Evolutionary conservation across 2,113 vertebrate genomes (phyloP).

Genomic region (Thamnophis sirtalis): DNA sequence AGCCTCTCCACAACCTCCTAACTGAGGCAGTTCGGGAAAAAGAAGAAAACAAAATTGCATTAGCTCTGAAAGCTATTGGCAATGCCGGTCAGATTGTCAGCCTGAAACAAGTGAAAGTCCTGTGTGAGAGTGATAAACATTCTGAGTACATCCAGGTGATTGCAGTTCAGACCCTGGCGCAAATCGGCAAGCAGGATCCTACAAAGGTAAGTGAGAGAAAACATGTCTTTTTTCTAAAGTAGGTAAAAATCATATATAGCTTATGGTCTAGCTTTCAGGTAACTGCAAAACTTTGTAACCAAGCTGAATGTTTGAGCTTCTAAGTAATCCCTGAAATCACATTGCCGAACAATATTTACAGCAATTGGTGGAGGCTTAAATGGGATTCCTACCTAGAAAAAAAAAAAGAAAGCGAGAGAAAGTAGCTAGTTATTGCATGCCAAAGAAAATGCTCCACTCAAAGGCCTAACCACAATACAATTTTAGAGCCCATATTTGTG

Average conservation of each 20-base stretch:
- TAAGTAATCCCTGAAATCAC: neutral
- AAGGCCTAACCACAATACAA: neutral
- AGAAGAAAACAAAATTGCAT: constrained; percentile 69
- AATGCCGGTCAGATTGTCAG: constrained; percentile 80
- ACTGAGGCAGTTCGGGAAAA: constrained; percentile 62
- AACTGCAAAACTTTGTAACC: neutral
- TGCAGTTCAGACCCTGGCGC: constrained; percentile 78
- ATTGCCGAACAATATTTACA: neutral
- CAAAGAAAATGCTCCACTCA: neutral
- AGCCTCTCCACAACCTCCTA: constrained; percentile 80
- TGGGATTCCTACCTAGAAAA: neutral
- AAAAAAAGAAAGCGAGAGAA: neutral
- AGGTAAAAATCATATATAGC: neutral
- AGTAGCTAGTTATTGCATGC: neutral
- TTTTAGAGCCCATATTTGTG: neutral
- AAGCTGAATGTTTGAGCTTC: neutral
- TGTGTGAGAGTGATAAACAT: constrained; percentile 68
- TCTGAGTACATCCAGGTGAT: constrained; percentile 65
- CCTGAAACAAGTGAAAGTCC: constrained; percentile 79
- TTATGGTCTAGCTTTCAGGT: neutral
- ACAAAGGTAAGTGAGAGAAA: constrained; percentile 65
- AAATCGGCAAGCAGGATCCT: constrained; percentile 73
- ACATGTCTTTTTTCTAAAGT: neutral
- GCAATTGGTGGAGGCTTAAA: neutral
- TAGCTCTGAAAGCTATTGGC: constrained; percentile 79